These are phyloP conservation scores for Pseudopodoces humilis DNA, from an alignment of 2,113 vertebrate species.

Conservation along the genomic window DNA sequence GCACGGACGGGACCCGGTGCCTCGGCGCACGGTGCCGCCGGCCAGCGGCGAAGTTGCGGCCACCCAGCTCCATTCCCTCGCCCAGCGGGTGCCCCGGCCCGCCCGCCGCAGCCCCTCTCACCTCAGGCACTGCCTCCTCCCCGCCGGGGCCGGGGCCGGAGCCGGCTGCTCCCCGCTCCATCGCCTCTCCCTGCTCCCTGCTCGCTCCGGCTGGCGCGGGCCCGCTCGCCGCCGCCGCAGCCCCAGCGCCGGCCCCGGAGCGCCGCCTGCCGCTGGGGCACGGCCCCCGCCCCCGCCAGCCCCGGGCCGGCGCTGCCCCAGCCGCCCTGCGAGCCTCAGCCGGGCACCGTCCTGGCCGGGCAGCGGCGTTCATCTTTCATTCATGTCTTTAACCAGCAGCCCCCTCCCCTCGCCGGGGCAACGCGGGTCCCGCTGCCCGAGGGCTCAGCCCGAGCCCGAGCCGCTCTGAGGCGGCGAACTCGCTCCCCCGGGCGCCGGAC, in stretches of 20 bases:
- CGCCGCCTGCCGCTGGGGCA: background rate
- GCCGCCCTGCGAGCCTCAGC: no score
- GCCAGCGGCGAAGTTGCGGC: background rate
- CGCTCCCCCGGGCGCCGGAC: background rate
- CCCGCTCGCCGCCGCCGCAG: background rate
- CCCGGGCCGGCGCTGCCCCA: background rate
- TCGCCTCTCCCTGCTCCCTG: background rate
- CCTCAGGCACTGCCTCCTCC: background rate
- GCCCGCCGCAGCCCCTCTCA: background rate
- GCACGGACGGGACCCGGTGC: background rate
- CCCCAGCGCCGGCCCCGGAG: background rate
- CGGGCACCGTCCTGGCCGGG: background rate
- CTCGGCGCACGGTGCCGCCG: background rate
- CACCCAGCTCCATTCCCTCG: background rate
- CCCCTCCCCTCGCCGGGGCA: background rate
- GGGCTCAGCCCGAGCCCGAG: background rate
- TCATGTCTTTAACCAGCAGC: background rate
- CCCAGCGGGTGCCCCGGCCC: background rate
- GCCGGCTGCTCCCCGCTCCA: background rate
- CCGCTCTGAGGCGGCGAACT: background rate
- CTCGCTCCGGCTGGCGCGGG: background rate
- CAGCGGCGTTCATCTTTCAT: background rate
- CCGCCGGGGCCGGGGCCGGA: background rate
- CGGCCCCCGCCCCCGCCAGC: no score
- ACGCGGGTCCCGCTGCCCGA: background rate